Conservation (phyloP, 2,797 vertebrate genomes). For the Hyperoplus lanceolatus region DNA sequence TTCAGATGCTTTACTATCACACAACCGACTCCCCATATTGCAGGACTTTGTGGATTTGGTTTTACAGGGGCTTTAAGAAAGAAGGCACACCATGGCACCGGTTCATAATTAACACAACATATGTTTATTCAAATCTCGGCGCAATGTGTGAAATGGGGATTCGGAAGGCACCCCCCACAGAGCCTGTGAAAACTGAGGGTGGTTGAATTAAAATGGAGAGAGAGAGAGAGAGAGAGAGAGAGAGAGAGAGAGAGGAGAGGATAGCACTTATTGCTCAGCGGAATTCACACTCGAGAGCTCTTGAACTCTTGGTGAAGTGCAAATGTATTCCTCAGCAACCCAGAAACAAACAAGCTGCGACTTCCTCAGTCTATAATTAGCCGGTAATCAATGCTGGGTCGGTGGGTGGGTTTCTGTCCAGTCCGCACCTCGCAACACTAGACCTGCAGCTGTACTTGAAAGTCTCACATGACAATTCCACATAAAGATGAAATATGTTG, state of each 20-base stretch:
- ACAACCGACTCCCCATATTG: too few relatives aligned
- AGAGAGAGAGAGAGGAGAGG: slow-evolving; percentile 53
- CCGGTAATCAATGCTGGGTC: slow-evolving; percentile 84
- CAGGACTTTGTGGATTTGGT: too few relatives aligned
- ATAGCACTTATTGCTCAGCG: slow-evolving; percentile 81
- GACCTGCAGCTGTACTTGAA: slow-evolving; percentile 65
- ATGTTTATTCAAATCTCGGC: slow-evolving; percentile 85
- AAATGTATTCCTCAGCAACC: slow-evolving; percentile 88
- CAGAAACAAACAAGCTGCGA: slow-evolving; percentile 87
- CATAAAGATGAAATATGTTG: slow-evolving; percentile 50
- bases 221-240: slow-evolving; percentile 15
- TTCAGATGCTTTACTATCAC: too few relatives aligned
- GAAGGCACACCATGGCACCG: slow-evolving; percentile 40
- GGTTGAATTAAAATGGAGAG: slow-evolving; percentile 73
- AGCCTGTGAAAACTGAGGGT: slow-evolving; percentile 82
- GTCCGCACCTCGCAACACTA: slow-evolving; percentile 72
- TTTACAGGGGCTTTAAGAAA: slow-evolving; percentile 44
- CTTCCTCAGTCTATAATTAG: slow-evolving; percentile 89
- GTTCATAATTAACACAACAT: slow-evolving; percentile 86
- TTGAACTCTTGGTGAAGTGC: slow-evolving; percentile 83
- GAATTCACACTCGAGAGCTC: slow-evolving; percentile 85
- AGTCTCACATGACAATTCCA: slow-evolving; percentile 67
- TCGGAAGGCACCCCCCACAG: slow-evolving; percentile 80
- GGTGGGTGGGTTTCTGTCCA: slow-evolving; percentile 70
- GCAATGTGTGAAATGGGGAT: slow-evolving; percentile 83